These are phyloP conservation scores for Euleptes europaea DNA, from an alignment of 2,113 vertebrate species.

Conservation along the genomic window DNA sequence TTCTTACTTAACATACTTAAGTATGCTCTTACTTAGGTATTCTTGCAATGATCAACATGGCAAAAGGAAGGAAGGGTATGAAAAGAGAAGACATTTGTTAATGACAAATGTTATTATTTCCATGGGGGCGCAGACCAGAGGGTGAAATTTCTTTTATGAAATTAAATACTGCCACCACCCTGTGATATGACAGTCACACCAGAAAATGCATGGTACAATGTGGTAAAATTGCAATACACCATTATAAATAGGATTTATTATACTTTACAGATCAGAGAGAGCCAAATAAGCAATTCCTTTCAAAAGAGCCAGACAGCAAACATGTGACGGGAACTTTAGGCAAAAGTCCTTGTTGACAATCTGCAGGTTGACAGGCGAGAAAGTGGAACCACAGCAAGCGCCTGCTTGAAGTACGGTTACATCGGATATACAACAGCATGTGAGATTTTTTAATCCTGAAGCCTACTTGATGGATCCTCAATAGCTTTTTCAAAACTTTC, in stretches of 20 bases:
- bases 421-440: conserved; percentile 64
- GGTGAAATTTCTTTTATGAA: neutral
- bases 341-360: conserved; percentile 65
- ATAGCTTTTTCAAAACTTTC: conserved; percentile 37
- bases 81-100: conserved; percentile 43
- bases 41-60: neutral
- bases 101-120: conserved; percentile 35
- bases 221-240: conserved; percentile 52
- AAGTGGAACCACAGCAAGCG: conserved; percentile 58
- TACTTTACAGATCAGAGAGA: conserved; percentile 64
- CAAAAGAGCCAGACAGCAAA: conserved; percentile 60
- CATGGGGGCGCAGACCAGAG: neutral
- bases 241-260: conserved; percentile 64
- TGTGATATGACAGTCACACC: conserved; percentile 27
- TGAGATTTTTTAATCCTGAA: conserved; percentile 52
- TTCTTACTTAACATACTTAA: too few species aligned
- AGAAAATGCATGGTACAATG: conserved; percentile 54
- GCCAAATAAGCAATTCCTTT: conserved; percentile 54
- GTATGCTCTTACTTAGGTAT: too few species aligned
- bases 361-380: conserved; percentile 59
- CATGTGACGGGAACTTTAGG: conserved; percentile 59
- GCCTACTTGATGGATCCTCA: conserved; percentile 50
- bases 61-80: conserved; percentile 17
- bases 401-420: conserved; percentile 57
- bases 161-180: neutral